phyloP scores from a whole-genome alignment of 2,888 invertebrate species.

The Archips crataeganus region DNA sequence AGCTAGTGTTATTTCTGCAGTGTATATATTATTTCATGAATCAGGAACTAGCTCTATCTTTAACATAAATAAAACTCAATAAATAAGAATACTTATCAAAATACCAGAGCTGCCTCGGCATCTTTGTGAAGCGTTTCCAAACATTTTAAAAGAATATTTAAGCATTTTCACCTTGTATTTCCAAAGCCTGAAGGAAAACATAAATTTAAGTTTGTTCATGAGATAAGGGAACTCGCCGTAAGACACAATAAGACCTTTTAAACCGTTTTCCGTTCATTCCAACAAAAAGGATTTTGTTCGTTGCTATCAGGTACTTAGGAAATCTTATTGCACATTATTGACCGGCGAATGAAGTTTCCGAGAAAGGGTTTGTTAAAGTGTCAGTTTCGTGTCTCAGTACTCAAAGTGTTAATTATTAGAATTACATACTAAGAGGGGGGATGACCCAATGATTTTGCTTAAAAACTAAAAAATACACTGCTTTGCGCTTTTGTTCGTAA shows the following conservation, averaged over 20 bases:
- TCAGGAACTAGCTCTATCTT: no score
- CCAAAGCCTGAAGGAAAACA: conserved; percentile 39
- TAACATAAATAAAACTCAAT: background rate
- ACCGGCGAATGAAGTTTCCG: conserved; percentile 10
- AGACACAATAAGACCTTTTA: conserved; percentile 42
- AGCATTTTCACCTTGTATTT: conserved; percentile 36
- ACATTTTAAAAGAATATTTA: conserved; percentile 23
- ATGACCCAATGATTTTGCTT: no score
- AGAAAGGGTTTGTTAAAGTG: background rate
- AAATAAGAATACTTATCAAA: background rate
- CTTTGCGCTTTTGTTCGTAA: no score
- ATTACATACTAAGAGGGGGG: no score
- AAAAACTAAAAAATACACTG: no score
- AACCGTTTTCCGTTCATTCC: conserved; percentile 37
- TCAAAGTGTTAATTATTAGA: no score
- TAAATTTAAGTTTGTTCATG: conserved; percentile 39
- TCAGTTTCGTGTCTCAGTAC: no score
- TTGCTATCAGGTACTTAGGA: conserved; percentile 13
- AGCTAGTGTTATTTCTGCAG: no score
- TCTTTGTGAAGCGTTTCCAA: conserved; percentile 9
- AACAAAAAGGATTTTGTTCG: conserved; percentile 38
- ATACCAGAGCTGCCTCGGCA: background rate
- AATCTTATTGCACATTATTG: conserved; percentile 34
- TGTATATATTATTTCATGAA: no score
- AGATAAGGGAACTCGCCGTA: conserved; percentile 37